These are phyloP conservation scores for Aphidius colemani DNA, from an alignment of 2,888 invertebrate genomes.

Conservation along the genomic window DNA sequence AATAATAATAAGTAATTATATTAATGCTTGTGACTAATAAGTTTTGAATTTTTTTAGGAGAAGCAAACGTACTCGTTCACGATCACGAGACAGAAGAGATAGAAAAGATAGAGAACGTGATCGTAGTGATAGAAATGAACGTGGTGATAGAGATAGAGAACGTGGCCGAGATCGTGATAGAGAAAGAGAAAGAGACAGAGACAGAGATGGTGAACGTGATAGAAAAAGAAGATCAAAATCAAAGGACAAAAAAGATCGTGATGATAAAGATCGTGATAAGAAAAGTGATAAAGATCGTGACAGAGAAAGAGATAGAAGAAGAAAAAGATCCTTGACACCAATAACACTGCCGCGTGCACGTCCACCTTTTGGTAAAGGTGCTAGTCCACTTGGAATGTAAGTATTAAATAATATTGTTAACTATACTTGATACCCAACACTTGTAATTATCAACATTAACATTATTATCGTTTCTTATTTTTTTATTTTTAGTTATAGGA, in stretches of 20 bases:
- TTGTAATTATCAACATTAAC: background rate
- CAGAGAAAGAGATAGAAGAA: conserved; percentile 59
- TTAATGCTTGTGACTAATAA: too few species aligned
- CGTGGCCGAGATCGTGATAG: conserved; percentile 44
- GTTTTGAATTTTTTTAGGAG: conserved; percentile 50
- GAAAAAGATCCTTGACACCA: conserved; percentile 57
- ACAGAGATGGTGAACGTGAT: conserved; percentile 48
- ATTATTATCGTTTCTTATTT: background rate
- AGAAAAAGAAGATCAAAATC: conserved; percentile 48
- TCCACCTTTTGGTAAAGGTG: conserved; percentile 59
- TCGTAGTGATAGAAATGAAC: conserved; percentile 30
- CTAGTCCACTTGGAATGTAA: conserved; percentile 60
- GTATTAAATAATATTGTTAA: conserved; percentile 37
- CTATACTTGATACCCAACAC: background rate
- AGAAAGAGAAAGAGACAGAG: conserved; percentile 42
- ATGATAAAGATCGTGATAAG: conserved; percentile 58
- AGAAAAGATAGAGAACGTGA: conserved; percentile 63
- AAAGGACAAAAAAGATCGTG: conserved; percentile 44
- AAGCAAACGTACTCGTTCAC: conserved; percentile 57
- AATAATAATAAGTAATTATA: background rate
- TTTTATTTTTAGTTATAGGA: conserved; percentile 33
- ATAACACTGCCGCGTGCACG: conserved; percentile 59
- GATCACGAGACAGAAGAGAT: conserved; percentile 38
- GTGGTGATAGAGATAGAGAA: conserved; percentile 32
- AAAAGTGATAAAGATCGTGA: conserved; percentile 40